These are phyloP conservation scores for Elymnias hypermnestra DNA, from an alignment of 1,140 invertebrate genomes.

Conservation along the genomic window DNA sequence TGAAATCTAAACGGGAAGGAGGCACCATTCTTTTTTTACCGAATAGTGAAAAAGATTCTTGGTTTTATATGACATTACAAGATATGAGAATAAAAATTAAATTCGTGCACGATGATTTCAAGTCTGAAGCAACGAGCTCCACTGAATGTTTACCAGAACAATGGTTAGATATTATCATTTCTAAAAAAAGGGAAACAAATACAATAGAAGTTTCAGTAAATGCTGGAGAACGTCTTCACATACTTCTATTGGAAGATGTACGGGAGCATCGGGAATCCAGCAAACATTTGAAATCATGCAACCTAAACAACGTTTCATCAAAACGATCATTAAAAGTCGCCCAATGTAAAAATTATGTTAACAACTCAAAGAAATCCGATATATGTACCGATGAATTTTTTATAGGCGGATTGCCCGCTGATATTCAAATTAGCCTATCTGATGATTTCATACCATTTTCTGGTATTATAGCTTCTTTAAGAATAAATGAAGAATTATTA, in stretches of 20 bases:
- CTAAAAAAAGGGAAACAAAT: slow-evolving; percentile 40
- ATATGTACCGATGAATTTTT: slow-evolving; percentile 54
- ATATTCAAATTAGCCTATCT: slow-evolving; percentile 26
- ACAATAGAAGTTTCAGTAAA: slow-evolving; percentile 54
- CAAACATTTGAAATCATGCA: not conserved
- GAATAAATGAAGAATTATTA: slow-evolving; percentile 36
- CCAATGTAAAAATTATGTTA: not conserved
- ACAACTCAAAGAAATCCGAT: slow-evolving; percentile 3
- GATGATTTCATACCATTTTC: slow-evolving; percentile 42
- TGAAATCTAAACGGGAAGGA: slow-evolving; percentile 41
- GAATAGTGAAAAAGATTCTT: slow-evolving; percentile 28
- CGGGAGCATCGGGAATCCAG: not conserved
- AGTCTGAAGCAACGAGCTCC: slow-evolving; percentile 43
- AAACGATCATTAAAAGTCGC: too few species aligned
- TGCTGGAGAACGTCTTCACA: slow-evolving; percentile 44
- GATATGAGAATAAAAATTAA: slow-evolving; percentile 53
- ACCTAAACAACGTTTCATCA: too few species aligned
- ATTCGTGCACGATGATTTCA: slow-evolving; percentile 30
- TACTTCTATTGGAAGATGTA: slow-evolving; percentile 26
- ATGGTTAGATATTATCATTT: slow-evolving; percentile 50
- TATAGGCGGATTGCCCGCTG: slow-evolving; percentile 42
- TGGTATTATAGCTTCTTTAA: slow-evolving; percentile 46
- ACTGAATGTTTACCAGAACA: slow-evolving; percentile 42
- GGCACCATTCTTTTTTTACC: slow-evolving; percentile 51
- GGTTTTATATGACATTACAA: slow-evolving; percentile 46